A percentile compares a stretch with the other conserved stretches of the same genome.
Evolutionary conservation across 2,113 vertebrate species (phyloP).

Genomic region (Paramisgurnus dabryanus): DNA sequence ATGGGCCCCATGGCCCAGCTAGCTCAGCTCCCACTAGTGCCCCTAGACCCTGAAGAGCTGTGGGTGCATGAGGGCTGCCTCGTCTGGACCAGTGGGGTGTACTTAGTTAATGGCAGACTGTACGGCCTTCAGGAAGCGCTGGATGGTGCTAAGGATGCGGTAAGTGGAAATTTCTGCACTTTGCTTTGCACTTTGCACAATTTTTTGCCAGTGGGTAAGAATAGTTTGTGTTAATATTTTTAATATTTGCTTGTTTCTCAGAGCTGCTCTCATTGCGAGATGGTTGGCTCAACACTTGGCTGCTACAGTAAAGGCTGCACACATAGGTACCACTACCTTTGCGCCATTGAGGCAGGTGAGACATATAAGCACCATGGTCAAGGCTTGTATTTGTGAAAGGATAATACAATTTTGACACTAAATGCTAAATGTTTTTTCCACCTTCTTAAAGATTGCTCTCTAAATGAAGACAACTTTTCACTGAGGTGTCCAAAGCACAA

Average conservation of each 20-base stretch:
- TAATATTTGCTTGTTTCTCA: slow-evolving; percentile 60
- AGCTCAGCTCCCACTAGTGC: slow-evolving; percentile 95
- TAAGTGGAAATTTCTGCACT: slow-evolving; percentile 72
- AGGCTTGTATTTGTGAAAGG: not conserved
- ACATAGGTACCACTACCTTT: slow-evolving; percentile 95
- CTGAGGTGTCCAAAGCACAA: slow-evolving; percentile 99
- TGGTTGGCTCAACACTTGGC: slow-evolving; percentile 93
- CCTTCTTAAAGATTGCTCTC: slow-evolving; percentile 86
- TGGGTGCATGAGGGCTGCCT: slow-evolving; percentile 98
- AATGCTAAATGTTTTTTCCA: slow-evolving; percentile 46
- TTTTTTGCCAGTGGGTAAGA: not conserved
- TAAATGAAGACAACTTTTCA: slow-evolving; percentile 98
- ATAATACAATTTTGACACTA: no score
- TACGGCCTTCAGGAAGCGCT: slow-evolving; percentile 97
- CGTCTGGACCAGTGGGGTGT: slow-evolving; percentile 97
- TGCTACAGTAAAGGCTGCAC: slow-evolving; percentile 99
- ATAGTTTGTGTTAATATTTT: not conserved
- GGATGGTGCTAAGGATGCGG: slow-evolving; percentile 95
- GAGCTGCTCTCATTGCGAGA: slow-evolving; percentile 97
- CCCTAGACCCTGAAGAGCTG: slow-evolving; percentile 98
- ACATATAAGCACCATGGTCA: not conserved
- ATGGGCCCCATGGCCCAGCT: slow-evolving; percentile 88
- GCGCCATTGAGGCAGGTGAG: slow-evolving; percentile 96
- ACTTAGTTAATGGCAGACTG: slow-evolving; percentile 94
- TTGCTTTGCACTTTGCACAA: not conserved